Evolutionary conservation across 92 coral and sea anemone genomes (phyloP), one percentile per base, ranked within the genome.

Genomic region (Scolanthus callimorphus): DNA sequence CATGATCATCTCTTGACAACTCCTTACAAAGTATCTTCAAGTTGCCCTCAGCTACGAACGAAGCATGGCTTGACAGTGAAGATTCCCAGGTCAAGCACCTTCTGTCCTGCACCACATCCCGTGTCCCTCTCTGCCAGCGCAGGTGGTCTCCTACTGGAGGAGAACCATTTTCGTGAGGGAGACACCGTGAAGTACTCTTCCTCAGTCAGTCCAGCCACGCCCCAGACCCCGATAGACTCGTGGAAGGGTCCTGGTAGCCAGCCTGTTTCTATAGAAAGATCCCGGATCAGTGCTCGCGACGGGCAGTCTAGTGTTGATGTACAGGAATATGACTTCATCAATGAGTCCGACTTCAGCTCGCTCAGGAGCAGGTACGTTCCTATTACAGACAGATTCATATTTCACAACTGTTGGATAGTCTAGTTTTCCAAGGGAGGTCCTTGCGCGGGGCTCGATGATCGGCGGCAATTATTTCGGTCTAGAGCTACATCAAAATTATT

Each of bases 291-390:
- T 0, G 69, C 74, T 3, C 61, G 59, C 2, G 88, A 81, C 0
- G 53, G 55, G 17, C 68, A 69, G 37, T 88, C 96, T 24, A 88
- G 96, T 63, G 60, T 88, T 24, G 96, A 88, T 57, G 83, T 74
- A 26, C 65, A 37, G 76, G 90, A 83, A 50, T 88, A 88, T 59
- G 96, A 88, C 49, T 53, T 78, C 51, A 80, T 88, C 47, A 73
- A 83, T 52, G 90, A 83, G 43, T 88, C 96, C 15, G 96, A 88
- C 48, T 88, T 88, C 63, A 81, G 75, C 31, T 88, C 96, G n/a
- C 51, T 83, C 17, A 80, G 59, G 46, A 78, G 90, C 77, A 88
- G 75, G 75, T 68, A 68, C 4, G n/a, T n/a, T n/a, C n/a, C n/a
- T n/a, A n/a, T n/a, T n/a, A n/a, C n/a, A n/a, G n/a, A n/a, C n/a